Evolutionary conservation across 1,140 invertebrate species (phyloP), one percentile per base, ranked within the genome.

Genomic region (Aphelenchoides fujianensis): DNA sequence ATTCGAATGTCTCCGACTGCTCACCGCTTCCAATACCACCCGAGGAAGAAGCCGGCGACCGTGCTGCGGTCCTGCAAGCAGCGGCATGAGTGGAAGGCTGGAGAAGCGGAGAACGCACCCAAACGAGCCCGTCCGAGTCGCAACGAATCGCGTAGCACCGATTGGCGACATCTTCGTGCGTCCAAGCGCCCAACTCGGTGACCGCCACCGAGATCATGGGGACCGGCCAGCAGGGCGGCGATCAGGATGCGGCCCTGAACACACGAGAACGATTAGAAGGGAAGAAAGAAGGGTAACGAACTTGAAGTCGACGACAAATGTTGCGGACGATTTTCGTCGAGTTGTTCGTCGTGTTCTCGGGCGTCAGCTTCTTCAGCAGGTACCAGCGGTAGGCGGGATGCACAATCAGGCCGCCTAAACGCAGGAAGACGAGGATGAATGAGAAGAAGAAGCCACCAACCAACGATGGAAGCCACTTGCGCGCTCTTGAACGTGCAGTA

Each of bases 11-110:
- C n/a, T n/a, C n/a, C n/a, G n/a, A n/a, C n/a, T n/a, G n/a, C n/a
- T n/a, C n/a, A n/a, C 5, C 79, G 78, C 52, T 73, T 82, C 79
- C 79, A 81, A 62, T 82, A 82, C 80, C 80, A 82, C 0, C 80
- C 80, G 54, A 82, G 67, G 16, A 82, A 76, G 3, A 76, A 78
- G n/a, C 69, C 63, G 30, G 70, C 31, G 2, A 76, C 35, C 0
- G 77, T 61, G 23, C 54, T 31, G 16, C 80, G 78, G 62, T 82
- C 80, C 71, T 79, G 48, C 35, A 75, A 66, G 23, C 19, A 67
- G 27, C 2, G 2, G 36, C n/a, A 31, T 1, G 5, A n/a, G n/a
- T n/a, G n/a, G n/a, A n/a, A n/a, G 5, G 55, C 5, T 59, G 5
- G 5, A 30, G 19, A 59, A 59, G 34, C 53, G 9, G n/a, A 36